Evolutionary conservation across 2,113 vertebrate species (phyloP), one percentile per base, ranked within the genome.

Genomic region (Hippolais icterina): DNA sequence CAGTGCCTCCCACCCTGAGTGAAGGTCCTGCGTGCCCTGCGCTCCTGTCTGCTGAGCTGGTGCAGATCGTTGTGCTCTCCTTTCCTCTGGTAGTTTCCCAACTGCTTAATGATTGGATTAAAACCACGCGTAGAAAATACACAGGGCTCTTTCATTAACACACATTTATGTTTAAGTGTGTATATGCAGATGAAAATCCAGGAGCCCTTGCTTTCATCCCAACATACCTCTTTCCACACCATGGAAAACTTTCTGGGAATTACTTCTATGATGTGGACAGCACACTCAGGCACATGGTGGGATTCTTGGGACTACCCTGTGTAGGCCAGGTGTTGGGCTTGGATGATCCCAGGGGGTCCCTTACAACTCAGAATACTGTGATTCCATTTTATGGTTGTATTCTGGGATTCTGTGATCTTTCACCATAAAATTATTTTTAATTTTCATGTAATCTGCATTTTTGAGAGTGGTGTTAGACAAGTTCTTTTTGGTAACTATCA

Each of bases 1-100:
- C 24, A 7, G 69, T 0, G 2, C 22, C 6, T 33, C 63, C 53
- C 31, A 5, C 10, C 2, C 1, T 0, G 11, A 12, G 35, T 0
- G 4, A 6, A 12, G 21, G 27, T 29, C 24, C n/a, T 39, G 37
- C 37, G 11, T 39, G 37, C 37, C 37, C 37, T 0, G 25, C 7
- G 13, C 65, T 9, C 8, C 60, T 33, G 3, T 0, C 10, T 25
- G 1, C 71, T 14, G 19, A 4, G n/a, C 68, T 24, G 31, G 3
- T 16, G 18, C 47, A 3, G 22, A 5, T 37, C n/a, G 0, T 1
- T 14, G 33, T 0, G 2, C 33, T 28, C 1, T 4, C 25, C 19
- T 50, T 52, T 20, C 18, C 64, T 25, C 29, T 15, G 24, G 23
- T 15, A 2, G 2, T 19, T 69, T 75, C 29, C 35, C 23, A 3